Base-by-base conservation (phyloP, 2,113 vertebrate genomes). In the Eulacestoma nigropectus region DNA sequence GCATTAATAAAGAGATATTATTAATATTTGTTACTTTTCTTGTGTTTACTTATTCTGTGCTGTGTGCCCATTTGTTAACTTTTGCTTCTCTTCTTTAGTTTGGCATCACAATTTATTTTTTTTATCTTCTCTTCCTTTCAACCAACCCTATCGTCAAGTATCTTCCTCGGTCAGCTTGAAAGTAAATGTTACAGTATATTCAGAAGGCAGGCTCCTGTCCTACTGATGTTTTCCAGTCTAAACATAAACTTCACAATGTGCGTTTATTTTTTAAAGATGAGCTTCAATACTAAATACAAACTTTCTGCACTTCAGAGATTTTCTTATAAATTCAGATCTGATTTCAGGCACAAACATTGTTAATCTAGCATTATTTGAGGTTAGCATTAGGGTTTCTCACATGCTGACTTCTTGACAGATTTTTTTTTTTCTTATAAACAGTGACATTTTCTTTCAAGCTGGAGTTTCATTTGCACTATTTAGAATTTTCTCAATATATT, bases 391-490 rank as follows among this genome's bases (percentile, higher is more conserved):
- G 29, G 30, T 72, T 96, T 88, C 49, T 88, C 37, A 77, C 21
- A 30, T 0, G 0, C 9, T 81, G 59, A 84, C 29, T 49, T 39
- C 35, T n/a, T 88, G 56, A 74, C 26, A 60, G 63, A 25, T 75
- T 63, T 72, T 72, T 50, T 63, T 72, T 62, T 59, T 93, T 86
- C 84, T 79, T 73, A 59, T 27, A 59, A 93, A 80, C 27, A 91
- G 60, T 72, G 73, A 78, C 29, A 74, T 67, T 94, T 80, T 88
- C 19, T 96, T 95, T 95, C 80, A 89, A 94, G 81, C 44, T 83
- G 77, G 44, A 80, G n/a, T 70, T 92, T 97, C 94, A 80, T 89
- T 93, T 92, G 80, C 97, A 85, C 78, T 87, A 63, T 39, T 90
- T 73, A 68, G 59, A 92, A 83, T 92, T 95, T 97, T 95, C 79